Base-by-base conservation (phyloP, 2,797 vertebrate species). In the Chlorospingus flavigularis region DNA sequence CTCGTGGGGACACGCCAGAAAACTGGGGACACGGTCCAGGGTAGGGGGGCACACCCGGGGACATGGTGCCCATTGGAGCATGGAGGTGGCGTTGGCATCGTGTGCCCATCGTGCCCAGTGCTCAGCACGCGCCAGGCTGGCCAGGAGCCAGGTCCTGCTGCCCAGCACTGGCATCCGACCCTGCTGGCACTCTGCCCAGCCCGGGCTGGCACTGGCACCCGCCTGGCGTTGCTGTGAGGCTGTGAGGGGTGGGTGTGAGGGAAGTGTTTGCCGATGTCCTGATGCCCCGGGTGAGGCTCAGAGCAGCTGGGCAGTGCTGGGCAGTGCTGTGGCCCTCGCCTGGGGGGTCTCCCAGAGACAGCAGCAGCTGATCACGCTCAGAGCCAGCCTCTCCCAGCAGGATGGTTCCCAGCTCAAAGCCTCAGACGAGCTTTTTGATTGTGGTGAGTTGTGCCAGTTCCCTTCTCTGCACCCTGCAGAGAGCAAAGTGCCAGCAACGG, bases 71-170 rank as follows among this genome's bases (percentile, higher is more conserved):
- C 9, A 0, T 1, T 54, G 71, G 54, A 90, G 60, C 17, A 1
- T 8, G 5, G 50, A 33, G 60, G 43, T 33, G 0, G 0, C 0
- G 0, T 19, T 7, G 21, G 67, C 42, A 16, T 37, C 37, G 0
- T 19, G 70, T 71, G 65, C 68, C 63, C 61, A 16, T 17, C 1
- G 1, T 70, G 28, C 71, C 45, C 14, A 1, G 74, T 0, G 26
- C 73, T 78, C 30, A 4, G 66, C 76, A 42, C 1, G 2, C 0
- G 11, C 73, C 86, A 74, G 86, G 13, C 86, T 86, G 88, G 86
- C 91, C 7, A 0, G 61, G 57, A 74, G 73, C 94, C 37, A 18
- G 53, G 83, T 50, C 1, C 14, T 28, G 63, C 72, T 91, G 78
- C 92, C 85, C 16, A 1, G 39, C 8, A 0, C 35, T 91, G 92